phyloP scores from a whole-genome alignment of 1,140 invertebrate species.

The Maniola jurtina region DNA sequence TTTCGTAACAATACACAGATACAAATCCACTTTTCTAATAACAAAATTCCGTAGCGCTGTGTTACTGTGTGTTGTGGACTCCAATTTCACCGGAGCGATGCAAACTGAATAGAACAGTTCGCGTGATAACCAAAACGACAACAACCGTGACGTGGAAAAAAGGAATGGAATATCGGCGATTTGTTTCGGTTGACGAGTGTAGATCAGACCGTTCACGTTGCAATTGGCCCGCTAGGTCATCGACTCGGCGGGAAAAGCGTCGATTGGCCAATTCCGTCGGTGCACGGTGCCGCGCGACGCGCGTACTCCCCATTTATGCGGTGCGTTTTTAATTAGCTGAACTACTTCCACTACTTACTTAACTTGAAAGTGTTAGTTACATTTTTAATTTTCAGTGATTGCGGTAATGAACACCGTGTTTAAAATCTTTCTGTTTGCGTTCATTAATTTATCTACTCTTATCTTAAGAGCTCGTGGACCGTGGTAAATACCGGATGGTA shows the following conservation, averaged over 20 bases:
- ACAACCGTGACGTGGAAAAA: conserved; percentile 54
- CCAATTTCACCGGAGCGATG: conserved; percentile 43
- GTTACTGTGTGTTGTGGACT: conserved; percentile 35
- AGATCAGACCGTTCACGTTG: conserved; percentile 47
- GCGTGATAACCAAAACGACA: conserved; percentile 46
- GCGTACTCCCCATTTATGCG: neutral
- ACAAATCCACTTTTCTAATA: conserved; percentile 5
- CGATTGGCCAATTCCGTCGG: conserved; percentile 25
- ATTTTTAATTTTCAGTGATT: conserved; percentile 3
- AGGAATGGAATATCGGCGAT: conserved; percentile 50
- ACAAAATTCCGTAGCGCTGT: conserved; percentile 16
- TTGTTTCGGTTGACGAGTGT: conserved; percentile 61
- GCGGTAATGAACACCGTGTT: neutral
- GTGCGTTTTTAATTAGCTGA: conserved; percentile 9
- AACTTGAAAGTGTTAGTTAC: neutral
- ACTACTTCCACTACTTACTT: conserved; percentile 11
- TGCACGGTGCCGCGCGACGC: neutral
- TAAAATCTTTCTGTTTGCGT: neutral
- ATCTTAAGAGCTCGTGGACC: neutral
- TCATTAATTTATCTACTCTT: too few species aligned
- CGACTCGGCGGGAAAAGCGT: conserved; percentile 47
- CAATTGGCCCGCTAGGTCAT: conserved; percentile 55
- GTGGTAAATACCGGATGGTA: neutral
- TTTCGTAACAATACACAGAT: too few species aligned
- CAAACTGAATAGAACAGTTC: conserved; percentile 40